These are phyloP conservation scores for Nipponia nippon DNA, from an alignment of 2,113 vertebrate species.

Conservation along the genomic window DNA sequence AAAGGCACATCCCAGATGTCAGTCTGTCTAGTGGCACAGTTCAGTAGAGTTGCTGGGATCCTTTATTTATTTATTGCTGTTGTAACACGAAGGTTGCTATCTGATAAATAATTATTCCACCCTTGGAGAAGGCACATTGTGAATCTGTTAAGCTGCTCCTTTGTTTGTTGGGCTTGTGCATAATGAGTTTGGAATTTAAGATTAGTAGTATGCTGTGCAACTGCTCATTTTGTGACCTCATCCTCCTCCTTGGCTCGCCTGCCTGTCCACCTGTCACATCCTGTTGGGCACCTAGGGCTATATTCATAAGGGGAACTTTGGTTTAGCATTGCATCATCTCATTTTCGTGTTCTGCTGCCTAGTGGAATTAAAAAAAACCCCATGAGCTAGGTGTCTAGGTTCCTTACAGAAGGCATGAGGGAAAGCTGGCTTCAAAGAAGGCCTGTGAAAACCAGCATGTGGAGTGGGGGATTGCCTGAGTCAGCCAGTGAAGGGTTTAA, in stretches of 20 bases:
- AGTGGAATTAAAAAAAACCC: background rate
- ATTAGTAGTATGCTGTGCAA: constrained; percentile 27
- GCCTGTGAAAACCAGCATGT: background rate
- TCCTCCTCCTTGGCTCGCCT: background rate
- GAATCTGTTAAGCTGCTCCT: constrained; percentile 30
- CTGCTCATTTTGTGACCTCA: constrained; percentile 35
- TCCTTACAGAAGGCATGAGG: background rate
- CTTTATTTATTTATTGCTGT: constrained; percentile 38
- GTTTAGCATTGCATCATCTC: constrained; percentile 16
- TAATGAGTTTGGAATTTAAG: constrained; percentile 56
- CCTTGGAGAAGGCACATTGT: constrained; percentile 19
- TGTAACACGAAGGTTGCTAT: background rate
- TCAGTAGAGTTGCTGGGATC: background rate
- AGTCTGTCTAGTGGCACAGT: background rate
- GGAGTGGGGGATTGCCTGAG: background rate
- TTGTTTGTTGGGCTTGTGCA: constrained; percentile 41
- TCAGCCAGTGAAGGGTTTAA: background rate
- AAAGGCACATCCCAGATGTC: background rate
- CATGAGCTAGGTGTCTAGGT: background rate
- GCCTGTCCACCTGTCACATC: constrained; percentile 49
- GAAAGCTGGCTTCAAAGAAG: background rate
- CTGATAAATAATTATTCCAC: constrained; percentile 40
- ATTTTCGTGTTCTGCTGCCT: constrained; percentile 3
- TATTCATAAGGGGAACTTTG: background rate
- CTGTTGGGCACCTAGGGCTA: constrained; percentile 51